Conservation (phyloP, 1,140 invertebrate genomes). For the Macrobrachium rosenbergii region DNA sequence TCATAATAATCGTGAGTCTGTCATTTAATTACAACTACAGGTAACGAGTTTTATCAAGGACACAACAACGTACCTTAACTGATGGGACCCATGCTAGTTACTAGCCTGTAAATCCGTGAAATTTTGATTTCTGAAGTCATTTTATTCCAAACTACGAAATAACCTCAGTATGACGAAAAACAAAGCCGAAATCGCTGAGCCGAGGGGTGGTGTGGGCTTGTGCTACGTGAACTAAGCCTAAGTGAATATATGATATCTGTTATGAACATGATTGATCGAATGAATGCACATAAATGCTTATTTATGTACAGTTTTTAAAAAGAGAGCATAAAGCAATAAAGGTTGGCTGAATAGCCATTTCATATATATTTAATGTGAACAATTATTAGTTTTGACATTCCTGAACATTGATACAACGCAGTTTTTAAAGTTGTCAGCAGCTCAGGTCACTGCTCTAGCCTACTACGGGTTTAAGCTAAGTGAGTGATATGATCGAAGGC, state of each 20-base stretch:
- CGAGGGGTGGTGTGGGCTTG: no score
- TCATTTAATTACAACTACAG: no score
- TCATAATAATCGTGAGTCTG: no score
- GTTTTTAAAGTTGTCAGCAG: slow-evolving; percentile 31
- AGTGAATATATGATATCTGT: slow-evolving; percentile 43
- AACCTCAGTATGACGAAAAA: no score
- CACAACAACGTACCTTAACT: no score
- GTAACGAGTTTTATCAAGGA: no score
- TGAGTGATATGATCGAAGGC: slow-evolving; percentile 49
- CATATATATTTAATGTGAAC: slow-evolving; percentile 27
- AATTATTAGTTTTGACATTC: slow-evolving; percentile 46
- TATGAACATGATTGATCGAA: slow-evolving; percentile 52
- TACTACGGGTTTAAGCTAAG: slow-evolving; percentile 54
- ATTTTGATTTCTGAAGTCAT: no score
- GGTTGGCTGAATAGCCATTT: slow-evolving; percentile 44
- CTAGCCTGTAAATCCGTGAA: no score
- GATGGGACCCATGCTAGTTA: no score
- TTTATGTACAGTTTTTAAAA: slow-evolving; percentile 57
- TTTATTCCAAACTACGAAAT: no score
- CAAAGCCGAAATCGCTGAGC: no score
- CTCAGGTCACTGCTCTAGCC: slow-evolving; percentile 46
- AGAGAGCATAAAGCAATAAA: slow-evolving; percentile 59
- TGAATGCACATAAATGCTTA: slow-evolving; percentile 51
- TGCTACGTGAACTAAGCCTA: slow-evolving; percentile 43
- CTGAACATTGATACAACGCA: slow-evolving; percentile 62